Percentiles rank a stretch among this genome's conserved stretches.
These are phyloP conservation scores for Tragelaphus eurycerus DNA, from an alignment of 2,797 vertebrate genomes.

Conservation along the genomic window DNA sequence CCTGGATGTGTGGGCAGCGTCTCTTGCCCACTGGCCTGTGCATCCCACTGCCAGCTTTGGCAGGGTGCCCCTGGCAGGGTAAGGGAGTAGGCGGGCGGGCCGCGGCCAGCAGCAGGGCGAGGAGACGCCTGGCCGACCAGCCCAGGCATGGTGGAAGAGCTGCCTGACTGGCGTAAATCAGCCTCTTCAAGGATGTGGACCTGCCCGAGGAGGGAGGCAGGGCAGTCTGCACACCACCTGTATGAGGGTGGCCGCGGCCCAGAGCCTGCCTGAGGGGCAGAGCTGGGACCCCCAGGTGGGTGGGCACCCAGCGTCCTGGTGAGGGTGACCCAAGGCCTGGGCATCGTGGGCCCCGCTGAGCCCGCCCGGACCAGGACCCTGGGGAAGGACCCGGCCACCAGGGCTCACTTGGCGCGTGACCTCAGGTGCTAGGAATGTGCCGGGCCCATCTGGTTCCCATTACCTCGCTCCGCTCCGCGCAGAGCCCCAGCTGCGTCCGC, in stretches of 20 bases:
- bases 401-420: slow-evolving; percentile 87
- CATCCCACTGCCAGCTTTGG: background rate
- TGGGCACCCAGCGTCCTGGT: background rate
- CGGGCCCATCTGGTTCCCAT: slow-evolving; percentile 92
- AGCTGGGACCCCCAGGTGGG: background rate
- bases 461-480: slow-evolving; percentile 87
- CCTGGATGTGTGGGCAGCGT: background rate
- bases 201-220: slow-evolving; percentile 38
- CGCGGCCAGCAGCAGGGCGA: background rate
- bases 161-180: slow-evolving; percentile 60
- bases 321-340: background rate
- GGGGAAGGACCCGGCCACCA: slow-evolving; percentile 75
- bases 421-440: slow-evolving; percentile 93
- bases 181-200: slow-evolving; percentile 60
- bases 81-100: background rate
- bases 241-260: background rate
- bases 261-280: background rate
- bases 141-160: background rate
- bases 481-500: slow-evolving; percentile 85
- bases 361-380: background rate
- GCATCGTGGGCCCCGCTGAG: background rate
- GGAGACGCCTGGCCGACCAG: background rate
- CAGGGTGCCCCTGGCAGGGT: background rate
- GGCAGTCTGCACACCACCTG: slow-evolving; percentile 69
- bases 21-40: background rate